phyloP scores from a whole-genome alignment of 2,888 invertebrate species.

The Drosophila mulleri region DNA sequence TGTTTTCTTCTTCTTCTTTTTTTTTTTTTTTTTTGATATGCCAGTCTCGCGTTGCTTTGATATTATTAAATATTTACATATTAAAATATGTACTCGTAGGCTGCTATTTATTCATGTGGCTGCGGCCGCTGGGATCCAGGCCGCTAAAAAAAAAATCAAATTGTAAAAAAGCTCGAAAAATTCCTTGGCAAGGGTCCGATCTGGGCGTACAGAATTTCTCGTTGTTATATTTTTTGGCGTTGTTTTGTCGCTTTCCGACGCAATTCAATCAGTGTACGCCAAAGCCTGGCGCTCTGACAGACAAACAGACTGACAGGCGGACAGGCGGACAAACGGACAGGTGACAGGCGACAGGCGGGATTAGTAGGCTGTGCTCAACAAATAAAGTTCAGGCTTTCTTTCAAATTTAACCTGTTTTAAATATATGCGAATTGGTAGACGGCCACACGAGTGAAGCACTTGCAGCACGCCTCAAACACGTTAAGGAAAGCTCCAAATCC shows the following conservation, averaged over 20 bases:
- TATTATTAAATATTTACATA: slow-evolving; percentile 80
- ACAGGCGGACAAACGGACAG: slow-evolving; percentile 13
- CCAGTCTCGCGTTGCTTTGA: slow-evolving; percentile 55
- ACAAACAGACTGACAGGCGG: slow-evolving; percentile 29
- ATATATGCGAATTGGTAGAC: slow-evolving; percentile 13
- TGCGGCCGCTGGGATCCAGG: slow-evolving; percentile 21
- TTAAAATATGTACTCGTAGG: slow-evolving; percentile 63
- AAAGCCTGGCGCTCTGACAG: slow-evolving; percentile 15
- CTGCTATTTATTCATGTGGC: slow-evolving; percentile 56
- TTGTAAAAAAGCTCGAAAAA: slow-evolving; percentile 33
- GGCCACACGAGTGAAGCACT: slow-evolving; percentile 38
- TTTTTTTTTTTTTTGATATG: slow-evolving; percentile 44
- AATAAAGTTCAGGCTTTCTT: slow-evolving; percentile 1
- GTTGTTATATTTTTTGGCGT: not conserved
- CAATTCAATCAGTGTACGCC: slow-evolving; percentile 55
- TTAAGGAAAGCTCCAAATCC: not conserved
- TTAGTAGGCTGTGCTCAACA: slow-evolving; percentile 32
- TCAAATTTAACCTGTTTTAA: slow-evolving; percentile 42
- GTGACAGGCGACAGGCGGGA: slow-evolving; percentile 27
- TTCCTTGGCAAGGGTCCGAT: slow-evolving; percentile 25
- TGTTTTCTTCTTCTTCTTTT: no score
- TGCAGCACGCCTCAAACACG: slow-evolving; percentile 12
- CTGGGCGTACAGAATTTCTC: slow-evolving; percentile 14
- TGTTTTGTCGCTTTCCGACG: slow-evolving; percentile 34
- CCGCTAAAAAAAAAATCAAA: slow-evolving; percentile 13